Base-by-base conservation (phyloP, 1,140 invertebrate genomes). In the Drosophila funebris region DNA sequence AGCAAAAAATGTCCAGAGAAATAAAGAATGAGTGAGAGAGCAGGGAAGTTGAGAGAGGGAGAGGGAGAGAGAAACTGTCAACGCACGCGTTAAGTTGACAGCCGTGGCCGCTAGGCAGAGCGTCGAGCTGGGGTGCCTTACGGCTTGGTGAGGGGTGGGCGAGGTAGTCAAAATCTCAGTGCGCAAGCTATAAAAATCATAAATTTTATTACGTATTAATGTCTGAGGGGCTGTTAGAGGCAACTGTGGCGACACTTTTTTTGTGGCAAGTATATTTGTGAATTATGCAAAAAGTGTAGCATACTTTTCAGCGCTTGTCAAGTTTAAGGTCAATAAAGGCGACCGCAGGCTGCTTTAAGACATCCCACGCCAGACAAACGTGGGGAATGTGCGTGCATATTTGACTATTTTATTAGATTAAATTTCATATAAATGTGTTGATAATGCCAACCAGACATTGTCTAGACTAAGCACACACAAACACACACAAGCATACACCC, bases 351-450 rank as follows among this genome's bases (percentile, higher is more conserved):
- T 29, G n/a, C 66, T 63, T 74, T 74, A 73, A 73, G 46, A n/a
- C 37, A 16, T 5, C 33, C 43, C 16, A 37, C 1, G 6, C 31
- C 2, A 36, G 20, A 8, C 6, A 9, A 24, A 13, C 1, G 8
- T 29, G 22, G 29, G 66, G 11, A 41, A 36, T 31, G 31, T 71
- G 75, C 66, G 66, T 77, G 76, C 73, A 76, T 76, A 76, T 76
- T 78, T 78, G 76, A 78, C 76, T 75, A 76, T 78, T 76, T 83
- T 75, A 71, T 82, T 78, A 83, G 75, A 83, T 83, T 75, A 82
- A 78, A 78, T 83, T 83, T 83, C 79, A 82, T 75, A 83, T 78
- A 83, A 82, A 83, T 83, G 79, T 78, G 79, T 68, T 83, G 79
- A 82, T 83, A 83, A 83, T 75, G 75, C 61, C 66, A 83, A 58